Evolutionary conservation across 2,888 invertebrate species (phyloP).

Genomic region (Entomobrya proxima): DNA sequence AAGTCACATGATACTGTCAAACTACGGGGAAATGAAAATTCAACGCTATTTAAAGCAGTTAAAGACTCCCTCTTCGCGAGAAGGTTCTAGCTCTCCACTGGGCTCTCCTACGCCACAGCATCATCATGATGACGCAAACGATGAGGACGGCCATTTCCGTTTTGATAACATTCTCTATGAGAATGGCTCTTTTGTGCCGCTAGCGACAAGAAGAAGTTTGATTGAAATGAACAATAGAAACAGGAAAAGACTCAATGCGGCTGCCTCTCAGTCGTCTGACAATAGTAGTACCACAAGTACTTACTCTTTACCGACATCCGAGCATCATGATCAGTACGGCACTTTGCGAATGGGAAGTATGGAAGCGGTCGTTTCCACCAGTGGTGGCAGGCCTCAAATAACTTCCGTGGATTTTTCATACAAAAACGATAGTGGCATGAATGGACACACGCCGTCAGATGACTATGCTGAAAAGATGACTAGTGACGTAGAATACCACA

Average conservation of each 20-base stretch:
- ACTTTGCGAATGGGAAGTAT: slow-evolving; percentile 66
- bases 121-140: slow-evolving; percentile 43
- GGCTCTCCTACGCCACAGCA: slow-evolving; percentile 57
- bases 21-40: slow-evolving; percentile 75
- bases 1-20: slow-evolving; percentile 71
- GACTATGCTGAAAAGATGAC: not conserved
- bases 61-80: slow-evolving; percentile 67
- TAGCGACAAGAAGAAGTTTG: slow-evolving; percentile 73
- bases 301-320: slow-evolving; percentile 73
- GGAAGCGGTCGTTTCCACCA: slow-evolving; percentile 70
- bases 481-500: slow-evolving; percentile 47
- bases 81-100: slow-evolving; percentile 63
- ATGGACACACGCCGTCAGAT: not conserved
- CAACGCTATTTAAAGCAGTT: slow-evolving; percentile 74
- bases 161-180: slow-evolving; percentile 74
- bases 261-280: slow-evolving; percentile 55
- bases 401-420: slow-evolving; percentile 72
- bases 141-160: slow-evolving; percentile 63
- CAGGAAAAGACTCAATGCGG: slow-evolving; percentile 41
- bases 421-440: slow-evolving; percentile 9
- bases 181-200: slow-evolving; percentile 74
- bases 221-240: slow-evolving; percentile 75
- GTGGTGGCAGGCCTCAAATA: slow-evolving; percentile 63
- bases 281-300: slow-evolving; percentile 72
- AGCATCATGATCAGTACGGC: slow-evolving; percentile 63